A percentile compares a stretch with the other conserved stretches of the same genome.
These are phyloP conservation scores for Belgica antarctica DNA, from an alignment of 2,888 invertebrate genomes.

Conservation along the genomic window DNA sequence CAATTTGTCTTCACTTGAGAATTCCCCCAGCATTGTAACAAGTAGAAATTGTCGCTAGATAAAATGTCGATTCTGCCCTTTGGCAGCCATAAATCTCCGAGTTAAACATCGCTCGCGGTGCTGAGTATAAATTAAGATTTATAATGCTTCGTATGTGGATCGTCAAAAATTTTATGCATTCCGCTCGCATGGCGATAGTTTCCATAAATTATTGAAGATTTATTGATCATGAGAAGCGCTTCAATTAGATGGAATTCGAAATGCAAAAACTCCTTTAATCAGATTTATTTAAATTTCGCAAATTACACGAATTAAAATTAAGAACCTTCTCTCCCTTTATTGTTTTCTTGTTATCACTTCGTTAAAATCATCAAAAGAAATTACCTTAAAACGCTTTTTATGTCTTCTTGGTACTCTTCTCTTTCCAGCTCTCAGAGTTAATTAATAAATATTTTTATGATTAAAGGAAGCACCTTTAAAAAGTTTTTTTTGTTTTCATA, in stretches of 20 bases:
- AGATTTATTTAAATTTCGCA: not conserved
- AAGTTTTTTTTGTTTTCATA: not conserved
- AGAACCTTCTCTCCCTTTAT: not conserved
- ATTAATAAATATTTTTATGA: constrained; percentile 33
- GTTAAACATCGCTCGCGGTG: not conserved
- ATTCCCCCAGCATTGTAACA: no score
- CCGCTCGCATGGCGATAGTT: not conserved
- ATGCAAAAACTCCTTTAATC: constrained; percentile 2
- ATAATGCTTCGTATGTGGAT: constrained; percentile 25
- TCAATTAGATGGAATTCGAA: not conserved
- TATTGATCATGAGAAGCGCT: not conserved
- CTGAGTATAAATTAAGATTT: constrained; percentile 11
- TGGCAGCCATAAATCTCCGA: constrained; percentile 12
- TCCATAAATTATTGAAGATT: not conserved
- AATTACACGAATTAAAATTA: not conserved
- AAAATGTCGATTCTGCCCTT: constrained; percentile 6
- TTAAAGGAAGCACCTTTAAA: constrained; percentile 33
- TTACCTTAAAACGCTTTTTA: constrained; percentile 1
- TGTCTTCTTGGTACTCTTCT: constrained; percentile 1
- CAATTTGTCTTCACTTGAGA: no score
- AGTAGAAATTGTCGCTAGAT: constrained; percentile 10
- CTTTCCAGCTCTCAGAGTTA: constrained; percentile 18
- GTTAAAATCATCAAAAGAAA: constrained; percentile 7
- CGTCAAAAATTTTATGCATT: constrained; percentile 36
- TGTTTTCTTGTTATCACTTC: constrained; percentile 7